phyloP scores from a whole-genome alignment of 2,888 invertebrate species.

The Melieria crassipennis region DNA sequence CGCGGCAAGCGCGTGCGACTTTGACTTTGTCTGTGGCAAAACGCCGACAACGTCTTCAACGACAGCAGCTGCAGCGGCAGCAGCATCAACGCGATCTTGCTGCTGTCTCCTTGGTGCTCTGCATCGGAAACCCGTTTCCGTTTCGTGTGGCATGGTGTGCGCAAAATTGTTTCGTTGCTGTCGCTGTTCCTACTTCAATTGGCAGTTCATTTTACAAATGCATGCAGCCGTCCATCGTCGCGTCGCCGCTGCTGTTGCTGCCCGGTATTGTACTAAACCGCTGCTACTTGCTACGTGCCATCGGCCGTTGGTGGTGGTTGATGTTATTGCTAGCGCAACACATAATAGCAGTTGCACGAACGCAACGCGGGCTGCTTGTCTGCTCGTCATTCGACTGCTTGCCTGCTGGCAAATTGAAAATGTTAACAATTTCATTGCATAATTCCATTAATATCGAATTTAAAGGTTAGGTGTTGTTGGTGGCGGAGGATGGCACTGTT shows the following conservation, averaged over 20 bases:
- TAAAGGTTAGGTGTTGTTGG: slow-evolving; percentile 32
- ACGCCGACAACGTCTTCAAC: slow-evolving; percentile 8
- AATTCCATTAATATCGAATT: slow-evolving; percentile 28
- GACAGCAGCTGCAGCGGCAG: background rate
- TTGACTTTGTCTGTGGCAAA: background rate
- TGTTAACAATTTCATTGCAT: slow-evolving; percentile 30
- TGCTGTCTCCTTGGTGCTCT: background rate
- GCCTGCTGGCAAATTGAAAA: slow-evolving; percentile 11
- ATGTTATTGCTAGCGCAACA: slow-evolving; percentile 18
- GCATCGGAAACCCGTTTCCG: slow-evolving; percentile 31
- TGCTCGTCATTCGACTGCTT: background rate
- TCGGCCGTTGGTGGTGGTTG: background rate
- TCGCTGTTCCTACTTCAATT: background rate
- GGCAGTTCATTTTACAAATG: background rate
- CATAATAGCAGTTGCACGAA: slow-evolving; percentile 7
- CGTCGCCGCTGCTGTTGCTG: background rate
- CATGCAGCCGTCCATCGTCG: too few relatives aligned
- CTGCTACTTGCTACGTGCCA: background rate
- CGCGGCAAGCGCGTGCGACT: background rate
- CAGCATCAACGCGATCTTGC: background rate
- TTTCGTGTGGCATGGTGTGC: slow-evolving; percentile 13
- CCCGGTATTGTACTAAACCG: background rate
- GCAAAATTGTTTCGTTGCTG: slow-evolving; percentile 8
- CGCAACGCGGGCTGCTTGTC: slow-evolving; percentile 11
- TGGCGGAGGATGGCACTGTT: background rate